Percentiles rank a stretch among this genome's conserved stretches.
Evolutionary conservation across 2,888 invertebrate genomes (phyloP).

Genomic region (Chloroclystis v-ata): DNA sequence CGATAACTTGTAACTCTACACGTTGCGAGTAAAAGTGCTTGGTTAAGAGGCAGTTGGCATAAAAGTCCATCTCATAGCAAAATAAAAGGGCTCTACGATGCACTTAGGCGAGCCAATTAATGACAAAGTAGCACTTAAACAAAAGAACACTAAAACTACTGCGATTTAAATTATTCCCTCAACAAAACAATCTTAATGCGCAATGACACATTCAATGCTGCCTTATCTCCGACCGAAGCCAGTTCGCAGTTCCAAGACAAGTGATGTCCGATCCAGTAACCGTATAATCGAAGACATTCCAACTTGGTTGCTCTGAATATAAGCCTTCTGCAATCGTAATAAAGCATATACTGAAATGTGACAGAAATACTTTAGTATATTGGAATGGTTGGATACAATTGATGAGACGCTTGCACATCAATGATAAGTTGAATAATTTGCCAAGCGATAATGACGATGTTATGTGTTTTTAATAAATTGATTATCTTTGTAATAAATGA

Average conservation of each 20-base stretch:
- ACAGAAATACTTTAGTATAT: conserved; percentile 15
- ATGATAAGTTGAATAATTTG: conserved; percentile 51
- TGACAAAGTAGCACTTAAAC: conserved; percentile 27
- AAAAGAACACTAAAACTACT: conserved; percentile 27
- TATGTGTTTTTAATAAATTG: conserved; percentile 31
- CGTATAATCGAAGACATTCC: conserved; percentile 35
- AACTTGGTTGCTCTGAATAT: conserved; percentile 3
- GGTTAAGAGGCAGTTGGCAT: conserved; percentile 14
- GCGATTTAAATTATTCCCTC: conserved; percentile 41
- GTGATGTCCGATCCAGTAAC: conserved; percentile 43
- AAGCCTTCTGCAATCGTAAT: conserved; percentile 3
- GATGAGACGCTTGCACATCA: conserved; percentile 39
- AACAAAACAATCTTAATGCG: conserved; percentile 46
- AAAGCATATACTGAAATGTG: conserved; percentile 16
- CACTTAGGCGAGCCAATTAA: conserved; percentile 27
- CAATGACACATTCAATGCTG: conserved; percentile 46
- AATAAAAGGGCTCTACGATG: conserved; percentile 25
- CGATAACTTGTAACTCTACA: neutral
- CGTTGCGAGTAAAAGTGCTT: neutral
- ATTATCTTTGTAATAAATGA: no score
- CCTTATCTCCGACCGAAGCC: conserved; percentile 38
- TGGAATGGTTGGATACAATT: conserved; percentile 20
- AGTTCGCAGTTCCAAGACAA: conserved; percentile 36
- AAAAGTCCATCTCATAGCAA: conserved; percentile 17
- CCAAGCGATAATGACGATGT: conserved; percentile 45